Conservation (phyloP, 1,140 invertebrate genomes). For the Sipha flava region DNA sequence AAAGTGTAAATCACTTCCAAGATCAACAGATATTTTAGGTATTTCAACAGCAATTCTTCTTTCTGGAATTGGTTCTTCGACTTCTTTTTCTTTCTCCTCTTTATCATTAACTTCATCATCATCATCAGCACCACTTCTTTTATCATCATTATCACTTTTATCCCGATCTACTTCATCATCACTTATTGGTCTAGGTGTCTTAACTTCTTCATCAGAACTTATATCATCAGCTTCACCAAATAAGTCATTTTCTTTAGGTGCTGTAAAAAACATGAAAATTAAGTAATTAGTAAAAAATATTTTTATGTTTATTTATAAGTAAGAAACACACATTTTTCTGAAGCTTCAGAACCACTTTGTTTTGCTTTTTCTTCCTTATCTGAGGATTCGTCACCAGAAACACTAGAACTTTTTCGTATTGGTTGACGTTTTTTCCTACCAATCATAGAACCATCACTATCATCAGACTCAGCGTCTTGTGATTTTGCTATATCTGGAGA, state of each 20-base stretch:
- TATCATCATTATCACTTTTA: conserved; percentile 46
- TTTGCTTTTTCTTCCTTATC: conserved; percentile 44
- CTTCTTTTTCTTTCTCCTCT: conserved; percentile 54
- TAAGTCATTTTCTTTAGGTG: conserved; percentile 66
- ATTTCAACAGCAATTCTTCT: conserved; percentile 94
- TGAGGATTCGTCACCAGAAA: conserved; percentile 40
- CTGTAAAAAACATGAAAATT: conserved; percentile 35
- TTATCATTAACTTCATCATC: conserved; percentile 35
- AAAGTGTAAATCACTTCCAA: conserved; percentile 87
- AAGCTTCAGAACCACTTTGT: conserved; percentile 42
- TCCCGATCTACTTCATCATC: conserved; percentile 43
- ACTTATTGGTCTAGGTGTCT: conserved; percentile 45
- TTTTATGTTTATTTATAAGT: not conserved
- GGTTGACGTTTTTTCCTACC: conserved; percentile 36
- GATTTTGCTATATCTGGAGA: not conserved
- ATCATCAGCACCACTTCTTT: conserved; percentile 40
- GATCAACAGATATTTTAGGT: conserved; percentile 84
- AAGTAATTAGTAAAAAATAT: not conserved
- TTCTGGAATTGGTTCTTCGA: conserved; percentile 72
- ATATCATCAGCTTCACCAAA: conserved; percentile 92
- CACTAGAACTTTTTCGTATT: conserved; percentile 10
- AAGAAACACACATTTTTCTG: conserved; percentile 24
- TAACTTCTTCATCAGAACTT: conserved; percentile 65
- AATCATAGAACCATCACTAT: conserved; percentile 14
- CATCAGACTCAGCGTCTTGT: not conserved